Percentiles rank a stretch among this genome's conserved stretches.
Evolutionary conservation across 2,888 invertebrate genomes (phyloP).

Genomic region (Tetropium fuscum): DNA sequence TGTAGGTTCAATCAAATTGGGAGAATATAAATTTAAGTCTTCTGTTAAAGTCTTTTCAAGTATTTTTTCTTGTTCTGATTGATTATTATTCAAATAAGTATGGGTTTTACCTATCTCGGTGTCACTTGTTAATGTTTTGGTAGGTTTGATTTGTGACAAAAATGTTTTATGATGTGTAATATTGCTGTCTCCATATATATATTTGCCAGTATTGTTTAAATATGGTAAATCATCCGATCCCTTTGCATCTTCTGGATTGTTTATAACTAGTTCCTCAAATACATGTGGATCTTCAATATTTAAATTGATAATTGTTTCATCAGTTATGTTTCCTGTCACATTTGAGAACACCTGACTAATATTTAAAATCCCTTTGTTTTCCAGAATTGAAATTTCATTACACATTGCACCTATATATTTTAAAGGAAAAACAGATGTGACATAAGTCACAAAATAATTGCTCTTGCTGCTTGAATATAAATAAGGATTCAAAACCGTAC

Average conservation of each 20-base stretch:
- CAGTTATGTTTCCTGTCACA: slow-evolving; percentile 45
- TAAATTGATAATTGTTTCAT: slow-evolving; percentile 44
- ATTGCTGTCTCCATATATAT: too few relatives aligned
- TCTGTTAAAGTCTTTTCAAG: not conserved
- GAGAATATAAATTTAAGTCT: slow-evolving; percentile 2
- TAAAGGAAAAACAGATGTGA: slow-evolving; percentile 10
- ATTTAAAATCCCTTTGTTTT: slow-evolving; percentile 76
- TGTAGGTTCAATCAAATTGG: not conserved
- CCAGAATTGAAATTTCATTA: slow-evolving; percentile 77
- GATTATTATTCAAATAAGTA: slow-evolving; percentile 1
- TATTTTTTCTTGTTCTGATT: not conserved
- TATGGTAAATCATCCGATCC: not conserved
- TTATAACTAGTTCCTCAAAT: slow-evolving; percentile 5
- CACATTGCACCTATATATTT: slow-evolving; percentile 77
- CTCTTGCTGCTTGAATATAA: slow-evolving; percentile 65
- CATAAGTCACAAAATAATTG: slow-evolving; percentile 59
- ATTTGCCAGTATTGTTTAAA: not conserved
- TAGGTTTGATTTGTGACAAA: slow-evolving; percentile 62
- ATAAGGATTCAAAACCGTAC: slow-evolving; percentile 72
- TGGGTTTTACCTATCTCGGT: not conserved
- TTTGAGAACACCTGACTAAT: slow-evolving; percentile 67
- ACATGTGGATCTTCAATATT: slow-evolving; percentile 12
- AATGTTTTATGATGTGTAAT: not conserved
- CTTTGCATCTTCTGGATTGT: not conserved
- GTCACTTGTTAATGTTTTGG: slow-evolving; percentile 53